phyloP scores from a whole-genome alignment of 37 sponge, comb jelly and placozoan genomes.

The Beroe forskalii region DNA sequence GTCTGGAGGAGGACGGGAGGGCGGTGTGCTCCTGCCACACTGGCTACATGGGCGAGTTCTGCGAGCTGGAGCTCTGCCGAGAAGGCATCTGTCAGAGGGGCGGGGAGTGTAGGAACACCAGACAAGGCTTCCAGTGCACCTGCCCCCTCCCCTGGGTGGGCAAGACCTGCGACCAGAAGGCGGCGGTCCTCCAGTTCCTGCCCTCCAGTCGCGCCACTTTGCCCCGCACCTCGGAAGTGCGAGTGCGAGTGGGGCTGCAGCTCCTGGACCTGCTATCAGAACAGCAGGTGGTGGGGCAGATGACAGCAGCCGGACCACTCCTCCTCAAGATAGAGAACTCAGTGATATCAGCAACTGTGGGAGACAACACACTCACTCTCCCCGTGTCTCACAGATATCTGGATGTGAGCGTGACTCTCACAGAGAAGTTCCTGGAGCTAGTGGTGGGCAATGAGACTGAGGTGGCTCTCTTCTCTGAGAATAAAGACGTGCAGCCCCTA shows the following conservation, averaged over 20 bases:
- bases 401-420: not conserved
- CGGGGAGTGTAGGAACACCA: conserved; percentile 1
- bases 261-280: not conserved
- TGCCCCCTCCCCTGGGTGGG: conserved; percentile 38
- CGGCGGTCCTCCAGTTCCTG: conserved; percentile 1
- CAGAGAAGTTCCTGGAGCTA: conserved; percentile 7
- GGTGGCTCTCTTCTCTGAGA: conserved; percentile 21
- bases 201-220: not conserved
- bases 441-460: conserved; percentile 8
- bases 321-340: not conserved
- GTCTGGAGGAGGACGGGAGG: conserved; percentile 25
- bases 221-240: not conserved
- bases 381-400: not conserved
- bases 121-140: conserved; percentile 13
- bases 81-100: not conserved
- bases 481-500: not conserved
- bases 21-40: not conserved
- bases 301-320: not conserved
- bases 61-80: conserved; percentile 6
- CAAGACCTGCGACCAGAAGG: conserved; percentile 19
- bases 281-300: not conserved
- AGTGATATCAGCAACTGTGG: not conserved
- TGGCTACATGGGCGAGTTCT: conserved; percentile 7
- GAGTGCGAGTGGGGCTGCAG: not conserved
- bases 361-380: not conserved